phyloP scores from a whole-genome alignment of 2,113 vertebrate species.

The Dasypus novemcinctus region DNA sequence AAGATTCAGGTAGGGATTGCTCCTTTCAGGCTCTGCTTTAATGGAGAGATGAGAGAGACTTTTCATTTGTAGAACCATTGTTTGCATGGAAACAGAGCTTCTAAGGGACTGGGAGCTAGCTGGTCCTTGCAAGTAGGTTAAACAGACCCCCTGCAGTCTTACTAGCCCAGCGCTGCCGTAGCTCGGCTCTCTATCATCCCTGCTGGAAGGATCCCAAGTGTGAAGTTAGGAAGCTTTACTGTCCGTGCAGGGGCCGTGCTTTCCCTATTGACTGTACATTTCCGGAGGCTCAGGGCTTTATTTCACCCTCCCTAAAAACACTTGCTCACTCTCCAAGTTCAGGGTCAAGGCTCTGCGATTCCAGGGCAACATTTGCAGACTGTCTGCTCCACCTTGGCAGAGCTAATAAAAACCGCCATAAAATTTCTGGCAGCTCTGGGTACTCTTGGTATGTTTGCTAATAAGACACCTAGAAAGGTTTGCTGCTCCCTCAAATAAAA shows the following conservation, averaged over 20 bases:
- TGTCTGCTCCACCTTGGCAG: neutral
- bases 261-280: neutral
- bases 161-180: conserved; percentile 8
- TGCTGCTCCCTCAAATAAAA: neutral
- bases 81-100: conserved; percentile 67
- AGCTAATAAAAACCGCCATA: neutral
- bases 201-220: conserved; percentile 33
- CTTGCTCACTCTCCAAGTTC: neutral
- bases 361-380: neutral
- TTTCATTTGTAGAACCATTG: conserved; percentile 69
- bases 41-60: conserved; percentile 69
- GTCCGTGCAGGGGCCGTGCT: neutral
- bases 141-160: conserved; percentile 45
- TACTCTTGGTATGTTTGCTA: neutral
- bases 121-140: conserved; percentile 68
- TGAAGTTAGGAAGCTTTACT: neutral
- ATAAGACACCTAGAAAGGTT: neutral
- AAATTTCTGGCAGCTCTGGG: neutral
- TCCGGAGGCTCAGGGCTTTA: neutral
- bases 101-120: conserved; percentile 40
- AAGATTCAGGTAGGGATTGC: conserved; percentile 58
- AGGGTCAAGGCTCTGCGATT: neutral
- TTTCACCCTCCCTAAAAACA: neutral
- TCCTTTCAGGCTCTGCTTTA: conserved; percentile 67
- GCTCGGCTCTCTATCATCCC: neutral